These are phyloP conservation scores for Cichlasoma orientale DNA, from an alignment of 2,797 vertebrate genomes.

Conservation along the genomic window DNA sequence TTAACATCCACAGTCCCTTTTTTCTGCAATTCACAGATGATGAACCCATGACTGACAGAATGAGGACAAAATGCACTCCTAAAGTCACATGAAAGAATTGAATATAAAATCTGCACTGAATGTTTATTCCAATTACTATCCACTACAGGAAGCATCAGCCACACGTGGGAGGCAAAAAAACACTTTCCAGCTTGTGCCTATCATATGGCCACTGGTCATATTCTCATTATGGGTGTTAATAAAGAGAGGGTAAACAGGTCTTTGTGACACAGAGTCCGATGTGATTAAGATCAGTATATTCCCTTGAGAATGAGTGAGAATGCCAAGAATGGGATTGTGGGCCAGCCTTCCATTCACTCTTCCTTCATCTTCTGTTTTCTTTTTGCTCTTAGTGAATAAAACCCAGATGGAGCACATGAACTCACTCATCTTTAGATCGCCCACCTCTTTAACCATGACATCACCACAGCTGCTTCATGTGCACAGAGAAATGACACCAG, in stretches of 20 bases:
- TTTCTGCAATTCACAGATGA: slow-evolving; percentile 43
- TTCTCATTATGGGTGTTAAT: slow-evolving; percentile 21
- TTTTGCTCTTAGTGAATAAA: slow-evolving; percentile 53
- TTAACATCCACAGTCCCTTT: slow-evolving; percentile 47
- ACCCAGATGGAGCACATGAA: slow-evolving; percentile 67
- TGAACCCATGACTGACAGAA: slow-evolving; percentile 68
- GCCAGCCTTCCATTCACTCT: slow-evolving; percentile 37
- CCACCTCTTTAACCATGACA: slow-evolving; percentile 62
- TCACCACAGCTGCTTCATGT: slow-evolving; percentile 60
- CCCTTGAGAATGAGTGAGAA: slow-evolving; percentile 40
- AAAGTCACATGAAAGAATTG: slow-evolving; percentile 55
- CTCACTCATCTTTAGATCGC: slow-evolving; percentile 55
- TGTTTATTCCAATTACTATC: slow-evolving; percentile 30
- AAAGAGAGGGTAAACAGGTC: slow-evolving; percentile 35
- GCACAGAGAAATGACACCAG: slow-evolving; percentile 52
- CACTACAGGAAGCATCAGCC: slow-evolving; percentile 1
- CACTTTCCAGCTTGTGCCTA: background rate
- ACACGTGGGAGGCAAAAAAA: background rate
- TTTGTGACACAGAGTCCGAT: slow-evolving; percentile 23
- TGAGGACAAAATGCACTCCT: slow-evolving; percentile 60
- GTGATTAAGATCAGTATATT: slow-evolving; percentile 53
- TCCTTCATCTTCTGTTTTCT: slow-evolving; percentile 51
- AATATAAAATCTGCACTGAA: slow-evolving; percentile 38
- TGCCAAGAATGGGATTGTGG: slow-evolving; percentile 44
- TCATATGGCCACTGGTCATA: slow-evolving; percentile 20